A percentile compares a stretch with the other conserved stretches of the same genome.
Conservation (phyloP, 2,113 vertebrate genomes). For the Pomatostomus ruficeps region DNA sequence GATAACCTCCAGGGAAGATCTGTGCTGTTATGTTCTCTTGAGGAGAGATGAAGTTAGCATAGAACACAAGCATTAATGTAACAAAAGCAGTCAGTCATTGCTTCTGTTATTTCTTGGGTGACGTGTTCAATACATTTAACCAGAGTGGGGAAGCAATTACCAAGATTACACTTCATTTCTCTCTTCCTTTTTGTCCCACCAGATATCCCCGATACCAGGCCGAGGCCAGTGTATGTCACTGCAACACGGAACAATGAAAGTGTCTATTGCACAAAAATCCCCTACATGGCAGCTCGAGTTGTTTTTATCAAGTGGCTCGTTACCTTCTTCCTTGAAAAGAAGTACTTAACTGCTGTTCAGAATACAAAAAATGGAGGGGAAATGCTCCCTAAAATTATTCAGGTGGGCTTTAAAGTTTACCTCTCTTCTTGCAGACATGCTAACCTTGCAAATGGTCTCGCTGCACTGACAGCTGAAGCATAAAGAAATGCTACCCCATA, state of each 20-base stretch:
- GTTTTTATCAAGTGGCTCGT: constrained; percentile 98
- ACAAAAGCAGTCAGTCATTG: background rate
- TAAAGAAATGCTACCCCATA: background rate
- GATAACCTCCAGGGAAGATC: background rate
- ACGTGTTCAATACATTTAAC: background rate
- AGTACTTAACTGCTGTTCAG: constrained; percentile 83
- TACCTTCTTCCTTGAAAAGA: constrained; percentile 98
- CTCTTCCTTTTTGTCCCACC: background rate
- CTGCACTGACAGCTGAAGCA: background rate
- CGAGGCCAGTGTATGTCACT: constrained; percentile 87
- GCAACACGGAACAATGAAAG: constrained; percentile 88
- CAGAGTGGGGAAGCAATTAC: background rate
- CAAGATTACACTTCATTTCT: background rate
- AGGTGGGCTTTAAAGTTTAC: constrained; percentile 71
- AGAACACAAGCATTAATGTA: background rate
- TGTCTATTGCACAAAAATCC: constrained; percentile 91
- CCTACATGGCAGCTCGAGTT: constrained; percentile 93
- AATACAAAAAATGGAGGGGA: constrained; percentile 90
- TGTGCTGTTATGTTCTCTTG: background rate
- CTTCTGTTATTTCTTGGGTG: background rate
- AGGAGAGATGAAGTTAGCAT: background rate
- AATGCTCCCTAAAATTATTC: constrained; percentile 89
- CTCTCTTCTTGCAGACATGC: rapidly evolving
- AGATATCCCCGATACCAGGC: constrained; percentile 92
- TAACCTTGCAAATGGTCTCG: background rate